Evolutionary conservation across 2,113 vertebrate genomes (phyloP).

Genomic region (Puffinus mauretanicus): DNA sequence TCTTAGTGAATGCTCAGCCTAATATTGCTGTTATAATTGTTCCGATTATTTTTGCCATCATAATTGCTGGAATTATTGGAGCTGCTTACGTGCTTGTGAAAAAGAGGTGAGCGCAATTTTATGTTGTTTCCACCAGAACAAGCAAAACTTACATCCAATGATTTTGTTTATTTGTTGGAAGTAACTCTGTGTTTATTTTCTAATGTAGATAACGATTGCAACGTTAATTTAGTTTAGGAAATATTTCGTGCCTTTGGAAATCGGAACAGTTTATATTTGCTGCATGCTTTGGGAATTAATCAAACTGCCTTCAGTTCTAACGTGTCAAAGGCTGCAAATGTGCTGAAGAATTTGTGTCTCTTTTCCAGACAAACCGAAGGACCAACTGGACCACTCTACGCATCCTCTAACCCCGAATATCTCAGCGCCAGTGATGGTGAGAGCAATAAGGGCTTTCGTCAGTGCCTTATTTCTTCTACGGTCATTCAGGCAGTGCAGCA

Average conservation of each 20-base stretch:
- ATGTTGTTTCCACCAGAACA: not conserved
- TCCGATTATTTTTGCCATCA: constrained; percentile 84
- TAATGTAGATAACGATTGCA: not conserved
- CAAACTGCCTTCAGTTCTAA: not conserved
- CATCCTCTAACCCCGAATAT: constrained; percentile 96
- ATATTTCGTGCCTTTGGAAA: not conserved
- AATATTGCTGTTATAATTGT: constrained; percentile 86
- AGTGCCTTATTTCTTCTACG: not conserved
- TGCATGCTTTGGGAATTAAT: not conserved
- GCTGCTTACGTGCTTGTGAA: constrained; percentile 83
- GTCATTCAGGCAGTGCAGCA: not conserved
- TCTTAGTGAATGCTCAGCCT: constrained; percentile 77
- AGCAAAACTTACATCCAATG: not conserved
- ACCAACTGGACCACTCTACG: constrained; percentile 89
- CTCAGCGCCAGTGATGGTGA: constrained; percentile 94
- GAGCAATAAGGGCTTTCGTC: not conserved
- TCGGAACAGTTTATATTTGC: not conserved
- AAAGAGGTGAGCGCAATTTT: constrained; percentile 81
- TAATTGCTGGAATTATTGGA: constrained; percentile 80
- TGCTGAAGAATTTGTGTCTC: not conserved
- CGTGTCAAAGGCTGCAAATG: not conserved
- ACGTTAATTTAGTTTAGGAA: not conserved
- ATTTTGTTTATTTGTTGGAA: not conserved
- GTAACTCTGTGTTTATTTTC: not conserved
- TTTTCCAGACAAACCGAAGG: constrained; percentile 87